phyloP scores from a whole-genome alignment of 2,797 vertebrate species.

The Steatocranus sp. region DNA sequence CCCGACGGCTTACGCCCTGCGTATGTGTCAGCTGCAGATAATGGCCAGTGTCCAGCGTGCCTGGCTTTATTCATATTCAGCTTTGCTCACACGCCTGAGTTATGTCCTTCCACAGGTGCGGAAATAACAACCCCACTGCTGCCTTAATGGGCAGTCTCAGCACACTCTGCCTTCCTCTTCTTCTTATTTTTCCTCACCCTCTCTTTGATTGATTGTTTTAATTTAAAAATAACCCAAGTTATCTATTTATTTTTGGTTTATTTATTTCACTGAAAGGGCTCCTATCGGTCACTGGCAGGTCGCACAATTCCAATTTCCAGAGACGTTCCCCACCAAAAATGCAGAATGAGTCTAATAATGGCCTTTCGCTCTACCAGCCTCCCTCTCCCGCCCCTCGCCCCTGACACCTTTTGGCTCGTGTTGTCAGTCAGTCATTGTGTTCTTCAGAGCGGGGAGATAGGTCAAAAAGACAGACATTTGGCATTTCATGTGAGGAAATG shows the following conservation, averaged over 20 bases:
- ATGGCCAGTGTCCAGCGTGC: slow-evolving; percentile 6
- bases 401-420: slow-evolving; percentile 25
- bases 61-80: slow-evolving; percentile 36
- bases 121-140: slow-evolving; percentile 54
- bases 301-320: slow-evolving; percentile 58
- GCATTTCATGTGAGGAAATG: slow-evolving; percentile 52
- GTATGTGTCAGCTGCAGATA: not conserved
- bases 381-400: not conserved
- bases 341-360: slow-evolving; percentile 63
- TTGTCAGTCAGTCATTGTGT: slow-evolving; percentile 50
- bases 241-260: slow-evolving; percentile 64
- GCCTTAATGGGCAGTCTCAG: slow-evolving; percentile 38
- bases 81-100: slow-evolving; percentile 6
- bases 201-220: slow-evolving; percentile 75
- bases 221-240: slow-evolving; percentile 65
- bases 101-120: slow-evolving; percentile 27
- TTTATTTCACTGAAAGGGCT: slow-evolving; percentile 56
- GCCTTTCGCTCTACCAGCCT: slow-evolving; percentile 46
- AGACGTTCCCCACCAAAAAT: slow-evolving; percentile 45
- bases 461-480: slow-evolving; percentile 54
- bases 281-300: slow-evolving; percentile 58
- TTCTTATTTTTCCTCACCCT: not conserved
- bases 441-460: slow-evolving; percentile 35
- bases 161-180: not conserved
- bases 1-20: not conserved